These are phyloP conservation scores for Macrotis lagotis DNA, from an alignment of 2,113 vertebrate species.

Conservation along the genomic window DNA sequence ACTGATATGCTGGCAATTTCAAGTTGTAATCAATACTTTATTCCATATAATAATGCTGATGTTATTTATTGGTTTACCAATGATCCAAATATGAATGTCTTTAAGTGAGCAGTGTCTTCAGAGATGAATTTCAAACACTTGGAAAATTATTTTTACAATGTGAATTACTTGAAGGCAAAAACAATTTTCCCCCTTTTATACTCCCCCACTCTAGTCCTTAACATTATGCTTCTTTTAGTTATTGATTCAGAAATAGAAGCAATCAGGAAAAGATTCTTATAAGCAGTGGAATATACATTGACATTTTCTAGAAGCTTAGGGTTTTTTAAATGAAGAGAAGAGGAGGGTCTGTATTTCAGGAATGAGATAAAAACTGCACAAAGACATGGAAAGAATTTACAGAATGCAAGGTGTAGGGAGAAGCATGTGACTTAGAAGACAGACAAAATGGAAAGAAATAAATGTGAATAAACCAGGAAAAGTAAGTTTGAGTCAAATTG, in stretches of 20 bases:
- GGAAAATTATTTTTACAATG: neutral
- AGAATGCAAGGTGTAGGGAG: neutral
- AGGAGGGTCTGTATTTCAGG: neutral
- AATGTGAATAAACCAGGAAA: neutral
- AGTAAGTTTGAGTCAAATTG: neutral
- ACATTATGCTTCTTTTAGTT: neutral
- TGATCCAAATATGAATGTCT: neutral
- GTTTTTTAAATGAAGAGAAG: neutral
- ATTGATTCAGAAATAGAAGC: neutral
- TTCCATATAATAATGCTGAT: neutral
- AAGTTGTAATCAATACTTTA: neutral
- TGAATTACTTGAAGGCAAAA: neutral
- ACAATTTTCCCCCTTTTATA: neutral
- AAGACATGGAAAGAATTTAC: neutral
- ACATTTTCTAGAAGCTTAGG: neutral
- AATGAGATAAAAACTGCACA: neutral
- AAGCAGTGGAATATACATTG: neutral
- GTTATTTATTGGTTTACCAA: constrained; percentile 35
- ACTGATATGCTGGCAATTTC: constrained; percentile 29
- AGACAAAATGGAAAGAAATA: neutral
- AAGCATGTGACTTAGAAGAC: neutral
- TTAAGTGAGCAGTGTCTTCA: neutral
- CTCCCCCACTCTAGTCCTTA: neutral
- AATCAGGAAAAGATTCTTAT: neutral
- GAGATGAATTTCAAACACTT: constrained; percentile 21